Percentiles rank a stretch among this genome's conserved stretches.
These are phyloP conservation scores for Tiphia femorata DNA, from an alignment of 2,888 invertebrate species.

Conservation along the genomic window DNA sequence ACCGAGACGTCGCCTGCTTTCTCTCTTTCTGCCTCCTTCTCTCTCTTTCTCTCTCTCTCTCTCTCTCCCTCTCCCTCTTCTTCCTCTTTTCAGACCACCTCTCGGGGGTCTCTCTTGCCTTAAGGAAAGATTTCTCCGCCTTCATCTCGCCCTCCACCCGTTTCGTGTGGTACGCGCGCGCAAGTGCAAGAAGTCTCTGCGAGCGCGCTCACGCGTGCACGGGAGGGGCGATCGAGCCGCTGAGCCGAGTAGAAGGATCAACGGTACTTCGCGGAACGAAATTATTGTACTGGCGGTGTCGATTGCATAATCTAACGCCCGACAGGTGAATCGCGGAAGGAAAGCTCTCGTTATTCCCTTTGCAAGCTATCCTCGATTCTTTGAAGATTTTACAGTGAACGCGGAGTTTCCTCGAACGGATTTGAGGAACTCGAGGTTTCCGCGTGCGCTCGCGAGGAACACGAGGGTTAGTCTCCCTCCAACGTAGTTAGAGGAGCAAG, in stretches of 20 bases:
- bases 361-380: too few relatives aligned
- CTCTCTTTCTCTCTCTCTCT: too few relatives aligned
- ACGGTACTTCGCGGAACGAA: constrained; percentile 60
- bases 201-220: too few relatives aligned
- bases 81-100: constrained; percentile 5
- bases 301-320: constrained; percentile 55
- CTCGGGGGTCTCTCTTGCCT: constrained; percentile 5
- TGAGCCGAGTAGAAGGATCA: constrained; percentile 47
- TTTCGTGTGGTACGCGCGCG: constrained; percentile 11
- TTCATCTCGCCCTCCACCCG: constrained; percentile 11
- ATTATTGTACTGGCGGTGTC: constrained; percentile 46
- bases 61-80: constrained; percentile 17
- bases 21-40: too few relatives aligned
- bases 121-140: constrained; percentile 16
- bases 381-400: too few relatives aligned
- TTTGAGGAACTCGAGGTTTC: too few relatives aligned
- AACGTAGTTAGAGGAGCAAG: too few relatives aligned
- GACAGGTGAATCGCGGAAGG: background rate
- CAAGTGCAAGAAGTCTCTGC: too few relatives aligned
- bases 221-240: constrained; percentile 19
- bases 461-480: too few relatives aligned
- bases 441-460: too few relatives aligned
- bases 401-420: too few relatives aligned
- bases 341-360: background rate
- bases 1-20: constrained; percentile 14